These are phyloP conservation scores for Arctocebus calabarensis DNA, from an alignment of 2,797 vertebrate genomes.

Conservation along the genomic window DNA sequence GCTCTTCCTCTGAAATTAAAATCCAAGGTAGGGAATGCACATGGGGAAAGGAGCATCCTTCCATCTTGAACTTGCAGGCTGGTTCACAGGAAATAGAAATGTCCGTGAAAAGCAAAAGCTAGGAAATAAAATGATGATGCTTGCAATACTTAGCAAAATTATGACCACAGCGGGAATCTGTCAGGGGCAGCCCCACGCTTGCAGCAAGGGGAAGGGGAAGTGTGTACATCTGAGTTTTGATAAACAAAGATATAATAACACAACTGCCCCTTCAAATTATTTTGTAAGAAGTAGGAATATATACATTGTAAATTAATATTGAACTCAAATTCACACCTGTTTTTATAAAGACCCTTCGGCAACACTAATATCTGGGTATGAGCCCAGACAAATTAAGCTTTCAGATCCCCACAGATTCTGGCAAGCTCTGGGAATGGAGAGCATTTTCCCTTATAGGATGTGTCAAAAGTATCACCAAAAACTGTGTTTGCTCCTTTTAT, in stretches of 20 bases:
- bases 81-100: background rate
- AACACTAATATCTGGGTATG: background rate
- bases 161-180: background rate
- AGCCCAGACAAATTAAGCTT: background rate
- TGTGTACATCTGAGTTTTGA: background rate
- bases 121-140: background rate
- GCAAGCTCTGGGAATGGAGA: background rate
- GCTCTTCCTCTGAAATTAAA: constrained; percentile 70
- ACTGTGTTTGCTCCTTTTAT: background rate
- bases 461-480: background rate
- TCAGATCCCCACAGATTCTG: background rate
- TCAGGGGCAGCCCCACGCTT: background rate
- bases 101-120: background rate
- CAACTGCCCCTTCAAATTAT: background rate
- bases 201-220: background rate
- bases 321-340: background rate
- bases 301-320: background rate
- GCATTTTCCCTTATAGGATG: background rate
- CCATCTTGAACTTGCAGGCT: constrained; percentile 22
- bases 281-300: background rate
- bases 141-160: background rate
- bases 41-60: background rate
- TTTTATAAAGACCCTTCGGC: constrained; percentile 1
- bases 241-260: background rate
- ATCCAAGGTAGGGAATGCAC: constrained; percentile 20